Base-by-base conservation (phyloP, 1,140 invertebrate genomes). In the Ephestia elutella region DNA sequence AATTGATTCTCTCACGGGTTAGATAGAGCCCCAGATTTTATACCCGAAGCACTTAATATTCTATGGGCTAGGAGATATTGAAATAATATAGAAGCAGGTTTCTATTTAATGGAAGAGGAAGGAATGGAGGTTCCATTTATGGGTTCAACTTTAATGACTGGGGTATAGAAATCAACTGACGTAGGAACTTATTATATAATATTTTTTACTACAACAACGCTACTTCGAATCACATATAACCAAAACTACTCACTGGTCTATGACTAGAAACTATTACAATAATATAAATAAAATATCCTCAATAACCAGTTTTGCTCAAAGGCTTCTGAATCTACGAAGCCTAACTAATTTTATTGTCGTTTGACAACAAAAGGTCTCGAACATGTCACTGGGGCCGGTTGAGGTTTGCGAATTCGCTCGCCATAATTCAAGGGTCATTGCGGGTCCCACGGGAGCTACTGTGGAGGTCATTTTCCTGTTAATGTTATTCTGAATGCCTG, bases 261-360 rank as follows among this genome's bases (percentile, higher is more conserved):
- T 25, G 21, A 35, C 13, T 5, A 35, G 32, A 2, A 11, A 35
- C 38, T 15, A 13, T 15, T 44, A 15, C 38, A 44, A 9, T 10
- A 44, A 10, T 11, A 10, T 10, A 32, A 11, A 32, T 9, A 32
- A 5, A 38, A 2, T n/a, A 5, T 44, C 0, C 15, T n/a, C 0
- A 44, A 44, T 15, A 15, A 15, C 15, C 15, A 44, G n/a, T 15
- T 44, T 38, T 44, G 2, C 38, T 44, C 38, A 44, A 44, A 44
- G 7, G 13, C 15, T 44, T 15, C 30, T 11, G 11, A 44, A 15
- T 44, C 38, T 44, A n/a, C 15, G 5, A 4, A 15, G 13, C 38
- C 38, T 44, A 44, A 44, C 38, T 44, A 44, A 44, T 44, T n/a
- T 44, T 44, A 44, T 44, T 44, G 38, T 44, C 38, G 38, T 44